Evolutionary conservation across 2,888 invertebrate genomes (phyloP).

Genomic region (Stramonita haemastoma): DNA sequence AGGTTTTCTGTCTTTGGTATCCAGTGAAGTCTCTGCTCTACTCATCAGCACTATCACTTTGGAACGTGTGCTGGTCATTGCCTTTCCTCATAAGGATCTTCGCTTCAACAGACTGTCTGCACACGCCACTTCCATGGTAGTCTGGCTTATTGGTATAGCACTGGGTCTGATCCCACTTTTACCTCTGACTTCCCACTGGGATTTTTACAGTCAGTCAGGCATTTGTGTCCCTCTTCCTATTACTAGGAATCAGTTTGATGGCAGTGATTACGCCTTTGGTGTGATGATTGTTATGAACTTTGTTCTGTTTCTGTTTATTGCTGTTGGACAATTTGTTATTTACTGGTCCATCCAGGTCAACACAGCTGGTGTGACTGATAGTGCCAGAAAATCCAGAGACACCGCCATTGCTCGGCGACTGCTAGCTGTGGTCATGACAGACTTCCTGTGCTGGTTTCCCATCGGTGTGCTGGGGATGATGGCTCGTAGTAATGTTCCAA

Average conservation of each 20-base stretch:
- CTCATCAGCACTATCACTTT: slow-evolving; percentile 67
- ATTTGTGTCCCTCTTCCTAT: slow-evolving; percentile 75
- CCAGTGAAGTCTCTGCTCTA: slow-evolving; percentile 82
- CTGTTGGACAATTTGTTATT: slow-evolving; percentile 71
- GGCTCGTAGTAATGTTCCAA: slow-evolving; percentile 26
- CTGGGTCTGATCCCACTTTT: slow-evolving; percentile 70
- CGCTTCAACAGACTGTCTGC: slow-evolving; percentile 60
- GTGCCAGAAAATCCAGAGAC: slow-evolving; percentile 15
- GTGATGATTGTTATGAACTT: slow-evolving; percentile 73
- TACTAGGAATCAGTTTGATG: slow-evolving; percentile 69
- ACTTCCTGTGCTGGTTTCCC: slow-evolving; percentile 34
- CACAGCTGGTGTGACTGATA: neutral
- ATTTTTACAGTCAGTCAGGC: slow-evolving; percentile 68
- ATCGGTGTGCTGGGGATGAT: slow-evolving; percentile 14
- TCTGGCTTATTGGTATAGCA: slow-evolving; percentile 65
- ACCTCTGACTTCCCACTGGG: slow-evolving; percentile 51
- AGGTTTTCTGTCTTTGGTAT: slow-evolving; percentile 66
- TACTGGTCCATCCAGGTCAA: slow-evolving; percentile 59
- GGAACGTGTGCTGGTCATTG: slow-evolving; percentile 82
- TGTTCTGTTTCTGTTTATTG: slow-evolving; percentile 68
- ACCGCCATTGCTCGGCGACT: slow-evolving; percentile 9
- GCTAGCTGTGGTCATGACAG: slow-evolving; percentile 27
- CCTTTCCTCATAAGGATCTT: slow-evolving; percentile 79
- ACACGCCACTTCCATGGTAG: slow-evolving; percentile 52
- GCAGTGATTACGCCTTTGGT: slow-evolving; percentile 74